phyloP scores from a whole-genome alignment of 2,888 invertebrate species.

The Drosophila anceps region DNA sequence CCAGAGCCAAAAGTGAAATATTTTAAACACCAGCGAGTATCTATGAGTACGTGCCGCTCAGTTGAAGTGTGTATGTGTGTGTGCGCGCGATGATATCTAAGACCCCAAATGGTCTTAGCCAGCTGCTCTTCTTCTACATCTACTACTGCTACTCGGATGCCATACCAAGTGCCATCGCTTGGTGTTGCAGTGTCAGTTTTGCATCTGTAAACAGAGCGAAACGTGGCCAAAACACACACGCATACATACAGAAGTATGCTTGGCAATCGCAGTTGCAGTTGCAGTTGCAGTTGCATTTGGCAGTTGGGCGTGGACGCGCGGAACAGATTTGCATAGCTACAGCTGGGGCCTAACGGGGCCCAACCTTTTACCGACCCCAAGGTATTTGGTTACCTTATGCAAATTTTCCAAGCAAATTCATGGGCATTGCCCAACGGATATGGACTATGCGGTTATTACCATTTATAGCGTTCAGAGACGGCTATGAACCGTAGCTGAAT shows the following conservation, averaged over 20 bases:
- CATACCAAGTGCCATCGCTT: conserved; percentile 46
- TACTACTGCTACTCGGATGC: conserved; percentile 13
- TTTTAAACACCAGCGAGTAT: conserved; percentile 70
- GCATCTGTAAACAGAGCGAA: conserved; percentile 73
- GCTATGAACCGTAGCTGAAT: conserved; percentile 16
- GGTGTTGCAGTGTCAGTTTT: conserved; percentile 73
- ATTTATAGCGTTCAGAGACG: conserved; percentile 39
- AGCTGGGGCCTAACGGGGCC: conserved; percentile 48
- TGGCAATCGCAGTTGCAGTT: conserved; percentile 8
- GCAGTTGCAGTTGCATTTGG: conserved; percentile 14
- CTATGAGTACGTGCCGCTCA: conserved; percentile 6
- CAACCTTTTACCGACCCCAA: conserved; percentile 60
- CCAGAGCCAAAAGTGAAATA: conserved; percentile 80
- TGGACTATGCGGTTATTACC: conserved; percentile 51
- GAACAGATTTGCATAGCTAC: conserved; percentile 43
- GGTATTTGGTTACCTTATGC: conserved; percentile 63
- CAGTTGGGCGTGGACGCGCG: conserved; percentile 36
- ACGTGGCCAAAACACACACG: conserved; percentile 34
- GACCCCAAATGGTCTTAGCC: conserved; percentile 32
- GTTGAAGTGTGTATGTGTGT: conserved; percentile 19
- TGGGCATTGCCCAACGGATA: conserved; percentile 58
- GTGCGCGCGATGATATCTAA: conserved; percentile 51
- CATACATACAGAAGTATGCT: not conserved
- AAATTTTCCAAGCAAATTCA: conserved; percentile 61
- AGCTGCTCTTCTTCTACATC: conserved; percentile 13